Percentiles rank a stretch among this genome's conserved stretches.
Evolutionary conservation across 2,888 invertebrate species (phyloP).

Genomic region (Tiliacea aurago): DNA sequence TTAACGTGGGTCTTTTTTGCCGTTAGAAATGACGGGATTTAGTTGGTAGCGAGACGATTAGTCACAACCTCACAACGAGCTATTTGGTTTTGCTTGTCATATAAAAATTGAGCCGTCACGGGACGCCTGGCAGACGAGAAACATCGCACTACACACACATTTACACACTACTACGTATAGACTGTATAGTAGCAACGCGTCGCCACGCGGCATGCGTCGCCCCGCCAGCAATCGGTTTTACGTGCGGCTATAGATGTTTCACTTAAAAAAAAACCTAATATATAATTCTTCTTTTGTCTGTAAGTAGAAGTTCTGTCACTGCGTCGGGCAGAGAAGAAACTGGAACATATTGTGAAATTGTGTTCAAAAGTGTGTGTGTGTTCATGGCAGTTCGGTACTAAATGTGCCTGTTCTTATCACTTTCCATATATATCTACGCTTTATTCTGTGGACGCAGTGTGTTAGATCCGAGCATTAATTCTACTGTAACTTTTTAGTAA

Average conservation of each 20-base stretch:
- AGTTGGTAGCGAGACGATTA: background rate
- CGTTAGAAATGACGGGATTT: background rate
- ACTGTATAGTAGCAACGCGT: no score
- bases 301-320: background rate
- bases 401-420: background rate
- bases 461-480: background rate
- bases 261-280: no score
- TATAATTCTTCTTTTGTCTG: background rate
- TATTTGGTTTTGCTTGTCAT: background rate
- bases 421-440: background rate
- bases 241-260: no score
- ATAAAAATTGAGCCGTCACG: no score
- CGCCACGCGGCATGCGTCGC: no score
- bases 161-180: no score
- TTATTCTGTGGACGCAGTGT: background rate
- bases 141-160: no score
- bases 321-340: no score
- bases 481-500: background rate
- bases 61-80: background rate
- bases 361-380: background rate
- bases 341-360: background rate
- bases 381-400: background rate
- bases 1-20: background rate
- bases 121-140: no score
- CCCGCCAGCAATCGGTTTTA: no score